Evolutionary conservation across 2,113 vertebrate genomes (phyloP).

Genomic region (Phocoena sinus): DNA sequence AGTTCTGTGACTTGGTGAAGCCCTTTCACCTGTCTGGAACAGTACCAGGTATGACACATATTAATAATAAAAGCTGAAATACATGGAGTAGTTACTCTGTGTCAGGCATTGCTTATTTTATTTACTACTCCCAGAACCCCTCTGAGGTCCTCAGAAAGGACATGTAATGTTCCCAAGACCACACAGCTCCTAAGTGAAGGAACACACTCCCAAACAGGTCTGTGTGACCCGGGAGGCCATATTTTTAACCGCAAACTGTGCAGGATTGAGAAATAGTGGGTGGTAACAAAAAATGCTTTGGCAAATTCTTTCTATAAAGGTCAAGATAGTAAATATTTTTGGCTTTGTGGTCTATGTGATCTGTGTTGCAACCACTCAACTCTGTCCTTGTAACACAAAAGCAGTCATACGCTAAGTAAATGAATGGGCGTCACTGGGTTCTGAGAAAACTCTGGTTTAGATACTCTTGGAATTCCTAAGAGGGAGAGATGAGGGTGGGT

Average conservation of each 20-base stretch:
- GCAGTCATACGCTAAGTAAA: not conserved
- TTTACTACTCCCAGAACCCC: not conserved
- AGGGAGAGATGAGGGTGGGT: not conserved
- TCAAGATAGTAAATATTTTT: not conserved
- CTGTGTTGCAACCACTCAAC: not conserved
- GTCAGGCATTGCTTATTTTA: not conserved
- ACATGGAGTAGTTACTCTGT: not conserved
- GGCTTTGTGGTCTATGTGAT: not conserved
- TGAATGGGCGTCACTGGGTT: not conserved
- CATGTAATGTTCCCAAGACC: not conserved
- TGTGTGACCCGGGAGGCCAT: not conserved
- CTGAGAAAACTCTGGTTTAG: not conserved
- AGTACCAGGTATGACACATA: not conserved
- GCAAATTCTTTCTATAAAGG: conserved; percentile 1
- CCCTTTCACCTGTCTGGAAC: not conserved
- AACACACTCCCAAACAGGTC: not conserved
- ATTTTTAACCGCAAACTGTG: not conserved
- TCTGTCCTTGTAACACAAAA: not conserved
- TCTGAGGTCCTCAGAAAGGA: not conserved
- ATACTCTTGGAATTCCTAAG: not conserved
- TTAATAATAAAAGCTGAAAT: not conserved
- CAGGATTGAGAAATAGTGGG: not conserved
- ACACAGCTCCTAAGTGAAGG: not conserved
- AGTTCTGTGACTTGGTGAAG: not conserved
- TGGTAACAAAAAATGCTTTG: not conserved